A percentile compares a stretch with the other conserved stretches of the same genome.
Evolutionary conservation across 2,888 invertebrate genomes (phyloP).

Genomic region (Andrena marginata): DNA sequence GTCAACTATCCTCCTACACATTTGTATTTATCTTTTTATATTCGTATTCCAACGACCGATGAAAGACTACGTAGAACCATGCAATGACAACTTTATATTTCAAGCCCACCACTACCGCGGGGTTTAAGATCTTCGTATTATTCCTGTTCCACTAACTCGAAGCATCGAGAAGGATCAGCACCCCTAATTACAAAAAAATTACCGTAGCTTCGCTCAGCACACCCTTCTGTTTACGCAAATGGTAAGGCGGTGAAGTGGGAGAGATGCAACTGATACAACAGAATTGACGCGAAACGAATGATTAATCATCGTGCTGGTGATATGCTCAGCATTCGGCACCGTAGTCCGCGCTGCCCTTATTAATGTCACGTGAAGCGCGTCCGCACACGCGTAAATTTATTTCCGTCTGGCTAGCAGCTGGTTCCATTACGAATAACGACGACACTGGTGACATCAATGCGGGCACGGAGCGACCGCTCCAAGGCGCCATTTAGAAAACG

Average conservation of each 20-base stretch:
- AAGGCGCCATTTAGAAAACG: slow-evolving; percentile 21
- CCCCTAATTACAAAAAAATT: not conserved
- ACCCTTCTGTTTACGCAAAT: slow-evolving; percentile 22
- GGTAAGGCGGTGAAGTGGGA: not conserved
- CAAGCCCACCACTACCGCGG: too few relatives aligned
- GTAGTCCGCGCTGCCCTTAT: slow-evolving; percentile 1
- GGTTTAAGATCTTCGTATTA: too few relatives aligned
- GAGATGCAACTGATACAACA: not conserved
- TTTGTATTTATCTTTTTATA: too few relatives aligned
- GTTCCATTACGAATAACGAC: slow-evolving; percentile 17
- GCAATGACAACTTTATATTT: too few relatives aligned
- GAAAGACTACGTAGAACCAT: too few relatives aligned
- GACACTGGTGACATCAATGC: slow-evolving; percentile 44
- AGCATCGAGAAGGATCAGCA: too few relatives aligned
- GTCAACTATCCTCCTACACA: too few relatives aligned
- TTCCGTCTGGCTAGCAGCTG: slow-evolving; percentile 12
- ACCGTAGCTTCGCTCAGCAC: not conserved
- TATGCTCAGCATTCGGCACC: slow-evolving; percentile 1
- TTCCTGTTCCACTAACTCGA: too few relatives aligned
- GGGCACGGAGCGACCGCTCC: slow-evolving; percentile 20
- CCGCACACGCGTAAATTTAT: slow-evolving; percentile 10
- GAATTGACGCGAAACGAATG: not conserved
- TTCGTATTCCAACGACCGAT: too few relatives aligned
- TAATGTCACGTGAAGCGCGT: not conserved
- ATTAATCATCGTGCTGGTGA: slow-evolving; percentile 7